phyloP scores from a whole-genome alignment of 1,140 invertebrate genomes.

The Delia radicum region DNA sequence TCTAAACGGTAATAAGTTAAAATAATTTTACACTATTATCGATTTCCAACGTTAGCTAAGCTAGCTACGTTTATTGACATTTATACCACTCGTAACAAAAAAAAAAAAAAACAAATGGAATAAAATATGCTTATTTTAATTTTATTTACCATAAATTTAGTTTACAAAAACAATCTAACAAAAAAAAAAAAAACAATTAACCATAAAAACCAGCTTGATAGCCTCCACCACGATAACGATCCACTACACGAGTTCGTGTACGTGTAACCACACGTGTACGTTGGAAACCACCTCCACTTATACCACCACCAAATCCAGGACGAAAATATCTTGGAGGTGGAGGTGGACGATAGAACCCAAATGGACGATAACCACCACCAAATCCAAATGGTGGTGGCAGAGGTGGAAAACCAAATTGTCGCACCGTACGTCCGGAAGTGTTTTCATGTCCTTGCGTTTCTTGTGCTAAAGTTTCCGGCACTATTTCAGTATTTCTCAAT shows the following conservation, averaged over 20 bases:
- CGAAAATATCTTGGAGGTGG: slow-evolving; percentile 34
- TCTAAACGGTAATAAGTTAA: too few species aligned
- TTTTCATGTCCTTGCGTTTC: slow-evolving; percentile 30
- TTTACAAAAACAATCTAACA: too few species aligned
- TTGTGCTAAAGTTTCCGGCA: not conserved
- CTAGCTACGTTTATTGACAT: too few species aligned
- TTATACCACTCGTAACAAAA: too few species aligned
- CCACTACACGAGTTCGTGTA: slow-evolving; percentile 34
- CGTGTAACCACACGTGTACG: slow-evolving; percentile 41
- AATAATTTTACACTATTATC: too few species aligned
- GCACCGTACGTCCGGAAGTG: slow-evolving; percentile 36
- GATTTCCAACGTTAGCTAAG: too few species aligned
- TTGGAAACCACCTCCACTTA: slow-evolving; percentile 32
- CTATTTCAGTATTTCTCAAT: not conserved
- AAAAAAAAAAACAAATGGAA: too few species aligned
- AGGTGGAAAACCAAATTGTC: slow-evolving; percentile 40
- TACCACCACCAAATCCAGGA: slow-evolving; percentile 29
- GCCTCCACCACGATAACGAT: slow-evolving; percentile 37
- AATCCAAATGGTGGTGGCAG: slow-evolving; percentile 34
- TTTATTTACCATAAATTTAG: too few species aligned
- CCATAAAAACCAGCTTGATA: slow-evolving; percentile 44
- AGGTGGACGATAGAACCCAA: too few species aligned
- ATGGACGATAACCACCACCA: slow-evolving; percentile 25
- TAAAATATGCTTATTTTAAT: too few species aligned
- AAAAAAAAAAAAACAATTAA: slow-evolving; percentile 27